A percentile compares a stretch with the other conserved stretches of the same genome.
These are phyloP conservation scores for Murina feae DNA, from an alignment of 2,113 vertebrate genomes.

Conservation along the genomic window DNA sequence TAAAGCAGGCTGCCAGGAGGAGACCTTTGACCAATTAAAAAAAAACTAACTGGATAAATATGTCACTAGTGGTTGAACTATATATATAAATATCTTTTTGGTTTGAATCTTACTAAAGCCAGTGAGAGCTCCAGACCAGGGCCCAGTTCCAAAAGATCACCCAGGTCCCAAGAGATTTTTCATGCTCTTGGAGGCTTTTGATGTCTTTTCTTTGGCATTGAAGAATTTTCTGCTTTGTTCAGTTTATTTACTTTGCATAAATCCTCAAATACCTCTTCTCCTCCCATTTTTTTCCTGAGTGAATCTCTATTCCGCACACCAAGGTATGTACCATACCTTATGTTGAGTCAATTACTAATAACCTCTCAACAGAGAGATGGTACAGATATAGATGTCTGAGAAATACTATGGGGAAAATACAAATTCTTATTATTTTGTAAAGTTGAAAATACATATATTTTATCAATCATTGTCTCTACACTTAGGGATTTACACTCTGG, in stretches of 20 bases:
- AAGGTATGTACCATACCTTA: not conserved
- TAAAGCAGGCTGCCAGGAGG: not conserved
- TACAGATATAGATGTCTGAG: not conserved
- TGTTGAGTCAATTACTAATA: not conserved
- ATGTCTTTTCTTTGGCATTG: not conserved
- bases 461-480: not conserved
- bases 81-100: not conserved
- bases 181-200: not conserved
- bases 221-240: not conserved
- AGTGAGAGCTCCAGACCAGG: not conserved
- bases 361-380: not conserved
- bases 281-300: not conserved
- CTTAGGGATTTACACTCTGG: not conserved
- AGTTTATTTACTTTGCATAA: not conserved
- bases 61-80: not conserved
- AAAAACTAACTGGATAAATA: not conserved
- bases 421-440: not conserved
- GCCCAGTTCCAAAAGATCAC: not conserved
- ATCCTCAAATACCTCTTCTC: not conserved
- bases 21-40: not conserved
- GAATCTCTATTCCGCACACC: not conserved
- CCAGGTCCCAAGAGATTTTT: not conserved
- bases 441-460: not conserved
- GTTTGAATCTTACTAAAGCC: not conserved
- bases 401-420: not conserved